These are phyloP conservation scores for Crematogaster levior DNA, from an alignment of 2,888 invertebrate genomes.

Conservation along the genomic window DNA sequence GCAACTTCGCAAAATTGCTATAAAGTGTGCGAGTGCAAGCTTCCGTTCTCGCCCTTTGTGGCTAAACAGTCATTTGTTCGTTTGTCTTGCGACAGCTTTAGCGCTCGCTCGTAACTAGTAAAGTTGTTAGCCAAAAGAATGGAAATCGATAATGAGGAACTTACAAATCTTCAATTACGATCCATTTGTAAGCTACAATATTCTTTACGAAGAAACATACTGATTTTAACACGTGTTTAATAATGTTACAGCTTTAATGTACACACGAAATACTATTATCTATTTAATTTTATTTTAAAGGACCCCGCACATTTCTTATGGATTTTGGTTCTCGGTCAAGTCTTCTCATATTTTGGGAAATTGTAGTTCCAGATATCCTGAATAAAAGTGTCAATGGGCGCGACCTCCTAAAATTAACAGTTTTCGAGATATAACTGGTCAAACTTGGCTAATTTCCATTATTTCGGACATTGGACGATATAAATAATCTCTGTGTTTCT, in stretches of 20 bases:
- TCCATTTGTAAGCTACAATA: neutral
- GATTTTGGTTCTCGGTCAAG: no score
- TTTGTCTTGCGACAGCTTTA: constrained; percentile 30
- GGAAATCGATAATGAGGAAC: constrained; percentile 27
- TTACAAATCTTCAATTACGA: constrained; percentile 13
- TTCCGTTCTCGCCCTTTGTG: constrained; percentile 47
- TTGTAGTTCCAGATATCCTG: no score
- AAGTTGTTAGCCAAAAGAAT: constrained; percentile 41
- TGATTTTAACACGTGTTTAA: neutral
- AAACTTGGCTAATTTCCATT: no score
- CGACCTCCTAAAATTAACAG: no score
- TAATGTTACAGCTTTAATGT: neutral
- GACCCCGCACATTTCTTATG: no score
- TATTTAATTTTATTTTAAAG: neutral
- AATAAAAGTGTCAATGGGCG: no score
- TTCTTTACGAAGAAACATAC: neutral
- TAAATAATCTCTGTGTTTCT: no score
- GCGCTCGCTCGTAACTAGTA: neutral
- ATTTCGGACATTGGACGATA: no score
- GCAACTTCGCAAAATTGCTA: constrained; percentile 52
- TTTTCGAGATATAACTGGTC: no score
- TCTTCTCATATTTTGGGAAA: no score
- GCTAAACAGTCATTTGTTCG: constrained; percentile 39
- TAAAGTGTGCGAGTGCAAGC: constrained; percentile 29
- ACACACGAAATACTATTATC: neutral